Evolutionary conservation across 2,888 invertebrate species (phyloP), one percentile per base, ranked within the genome.

Genomic region (Torymus auratus): DNA sequence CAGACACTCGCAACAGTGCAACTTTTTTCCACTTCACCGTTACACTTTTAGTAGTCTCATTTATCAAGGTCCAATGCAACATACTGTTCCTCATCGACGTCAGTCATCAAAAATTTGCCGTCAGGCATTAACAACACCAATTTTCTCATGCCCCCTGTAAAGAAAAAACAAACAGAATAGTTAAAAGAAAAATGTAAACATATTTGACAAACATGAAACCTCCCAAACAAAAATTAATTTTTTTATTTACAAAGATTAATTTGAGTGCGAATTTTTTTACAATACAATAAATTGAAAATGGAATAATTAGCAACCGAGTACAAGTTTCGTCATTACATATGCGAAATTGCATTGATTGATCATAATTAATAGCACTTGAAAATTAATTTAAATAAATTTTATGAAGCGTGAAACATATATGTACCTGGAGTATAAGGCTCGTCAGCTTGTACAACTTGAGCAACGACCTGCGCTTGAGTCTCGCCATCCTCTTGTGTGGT

Each of bases 31-130:
- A 83, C 70, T 84, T 72, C 61, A 72, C 64, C 28, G 67, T 86
- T 72, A 67, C 78, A 55, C 69, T 72, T 84, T 81, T 81, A 77
- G 60, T 81, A 67, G 60, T 79, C 86, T 91, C 93, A 91, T 92
- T 94, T 88, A 91, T 93, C 91, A 89, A 94, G 87, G 92, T 92
- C 86, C 90, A 94, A 87, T 28, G 95, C 95, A 83, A 95, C 95
- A 85, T 95, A 96, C 88, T 97, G 96, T 87, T 96, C 96, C 86
- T 96, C 96, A 86, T 96, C 95, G 82, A 97, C 94, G 91, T 96
- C 96, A 7, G 96, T 96, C 94, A 96, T 95, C 92, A 96, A 96
- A 82, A 96, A 93, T 87, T 95, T 96, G 83, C 96, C 96, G 89
- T 96, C 96, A 11, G 96, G 96, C 85, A 96, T 91, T 87, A 96